A percentile compares a stretch with the other conserved stretches of the same genome.
Conservation (phyloP, 2,797 vertebrate species). For the Sebastes nivosus region DNA sequence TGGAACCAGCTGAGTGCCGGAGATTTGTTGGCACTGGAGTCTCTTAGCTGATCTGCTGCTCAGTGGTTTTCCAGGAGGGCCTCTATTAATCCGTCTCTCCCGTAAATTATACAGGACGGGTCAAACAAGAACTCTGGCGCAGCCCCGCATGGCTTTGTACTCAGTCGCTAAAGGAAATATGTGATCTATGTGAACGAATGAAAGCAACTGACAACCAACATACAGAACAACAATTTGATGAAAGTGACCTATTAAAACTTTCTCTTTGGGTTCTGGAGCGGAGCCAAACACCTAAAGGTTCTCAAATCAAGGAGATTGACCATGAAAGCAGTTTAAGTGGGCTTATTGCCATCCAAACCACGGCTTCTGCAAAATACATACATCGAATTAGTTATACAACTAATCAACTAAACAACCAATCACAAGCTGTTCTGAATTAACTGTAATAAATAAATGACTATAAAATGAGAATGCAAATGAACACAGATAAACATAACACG, state of each 20-base stretch:
- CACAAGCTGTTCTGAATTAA: too few relatives aligned
- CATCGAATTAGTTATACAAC: too few relatives aligned
- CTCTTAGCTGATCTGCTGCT: constrained; percentile 68
- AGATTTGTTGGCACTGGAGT: constrained; percentile 70
- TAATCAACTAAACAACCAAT: too few relatives aligned
- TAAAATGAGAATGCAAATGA: too few relatives aligned
- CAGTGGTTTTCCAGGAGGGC: constrained; percentile 74
- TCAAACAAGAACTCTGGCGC: constrained; percentile 42
- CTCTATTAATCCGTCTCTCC: constrained; percentile 66
- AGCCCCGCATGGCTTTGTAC: constrained; percentile 12
- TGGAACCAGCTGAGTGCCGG: constrained; percentile 68
- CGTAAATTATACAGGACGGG: constrained; percentile 67
- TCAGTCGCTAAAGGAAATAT: constrained; percentile 10
- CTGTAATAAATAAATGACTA: too few relatives aligned
- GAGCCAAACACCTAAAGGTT: too few relatives aligned
- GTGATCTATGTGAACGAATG: constrained; percentile 28
- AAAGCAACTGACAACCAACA: neutral
- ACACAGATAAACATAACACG: too few relatives aligned
- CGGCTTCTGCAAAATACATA: too few relatives aligned
- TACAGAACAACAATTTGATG: neutral
- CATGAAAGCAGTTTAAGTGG: too few relatives aligned
- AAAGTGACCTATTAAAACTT: neutral
- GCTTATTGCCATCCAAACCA: too few relatives aligned
- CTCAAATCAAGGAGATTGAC: too few relatives aligned
- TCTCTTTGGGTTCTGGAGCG: too few relatives aligned